Base-by-base conservation (phyloP, 2,888 invertebrate genomes). In the Peribatodes rhomboidaria region DNA sequence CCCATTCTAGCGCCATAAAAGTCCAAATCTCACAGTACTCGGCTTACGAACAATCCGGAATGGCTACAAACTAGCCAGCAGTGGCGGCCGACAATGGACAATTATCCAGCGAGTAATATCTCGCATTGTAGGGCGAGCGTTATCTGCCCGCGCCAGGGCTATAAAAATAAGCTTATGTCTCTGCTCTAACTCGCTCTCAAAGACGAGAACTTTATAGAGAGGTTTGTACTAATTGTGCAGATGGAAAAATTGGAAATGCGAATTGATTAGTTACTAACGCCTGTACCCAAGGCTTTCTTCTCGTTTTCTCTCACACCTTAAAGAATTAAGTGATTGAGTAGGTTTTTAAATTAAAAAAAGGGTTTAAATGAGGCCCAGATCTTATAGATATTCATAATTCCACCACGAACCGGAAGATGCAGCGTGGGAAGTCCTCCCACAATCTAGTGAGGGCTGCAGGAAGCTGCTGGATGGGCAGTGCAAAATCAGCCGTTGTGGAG, bases 131-230 rank as follows among this genome's bases (percentile, higher is more conserved):
- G 81, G 79, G 76, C 68, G 63, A 58, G 81, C 86, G 87, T 84
- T 93, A 93, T 93, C 93, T 78, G 82, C 74, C 73, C 76, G 76
- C 81, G 85, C 76, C 92, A 93, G 92, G 81, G 88, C 92, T 86
- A 92, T 92, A 93, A 93, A 93, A 93, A 92, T 84, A 84, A 92
- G 92, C 92, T 93, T 92, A 92, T 90, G 92, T 80, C 88, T 83
- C 83, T 83, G 81, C 85, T 90, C 91, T 89, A 88, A 88, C 88
- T 82, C 84, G 74, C 73, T 77, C 16, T 44, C 79, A 81, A 82
- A 81, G 81, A 77, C 69, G 74, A 70, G 62, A 70, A 55, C 33
- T 62, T 31, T 81, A 82, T 77, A 76, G 86, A 85, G 85, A 59
- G 18, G 47, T 16, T 49, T 20, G 31, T 31, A 47, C 18, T 31